Percentiles rank a stretch among this genome's conserved stretches.
phyloP scores from a whole-genome alignment of 1,140 invertebrate species.

The Bicyclus anynana region DNA sequence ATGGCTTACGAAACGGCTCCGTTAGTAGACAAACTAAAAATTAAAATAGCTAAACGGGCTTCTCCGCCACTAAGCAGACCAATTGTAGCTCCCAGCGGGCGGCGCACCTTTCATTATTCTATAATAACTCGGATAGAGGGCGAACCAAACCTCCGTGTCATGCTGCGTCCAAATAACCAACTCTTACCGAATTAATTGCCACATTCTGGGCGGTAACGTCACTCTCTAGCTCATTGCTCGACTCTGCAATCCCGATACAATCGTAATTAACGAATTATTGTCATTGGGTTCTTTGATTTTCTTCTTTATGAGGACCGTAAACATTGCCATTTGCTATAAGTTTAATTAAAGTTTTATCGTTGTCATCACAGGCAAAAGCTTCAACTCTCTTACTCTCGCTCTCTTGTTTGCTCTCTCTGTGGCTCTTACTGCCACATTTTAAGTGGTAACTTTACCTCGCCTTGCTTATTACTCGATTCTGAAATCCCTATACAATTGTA shows the following conservation, averaged over 20 bases:
- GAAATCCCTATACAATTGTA: too few species aligned
- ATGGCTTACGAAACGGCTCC: conserved; percentile 59
- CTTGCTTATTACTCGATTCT: too few species aligned
- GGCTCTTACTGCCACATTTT: too few species aligned
- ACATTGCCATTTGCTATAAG: not conserved
- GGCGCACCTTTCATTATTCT: conserved; percentile 72
- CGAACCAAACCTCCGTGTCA: conserved; percentile 56
- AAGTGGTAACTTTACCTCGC: too few species aligned
- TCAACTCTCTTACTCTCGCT: too few species aligned
- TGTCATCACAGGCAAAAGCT: too few species aligned
- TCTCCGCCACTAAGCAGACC: conserved; percentile 67
- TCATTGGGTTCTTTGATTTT: conserved; percentile 19
- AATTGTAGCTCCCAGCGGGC: conserved; percentile 72
- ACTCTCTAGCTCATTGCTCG: conserved; percentile 44
- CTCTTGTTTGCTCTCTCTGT: too few species aligned
- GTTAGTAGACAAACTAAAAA: conserved; percentile 75
- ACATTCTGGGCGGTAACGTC: conserved; percentile 66
- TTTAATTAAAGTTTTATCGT: too few species aligned
- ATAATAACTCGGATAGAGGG: conserved; percentile 69
- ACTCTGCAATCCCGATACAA: conserved; percentile 51
- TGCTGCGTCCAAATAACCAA: conserved; percentile 59
- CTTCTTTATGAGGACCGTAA: not conserved
- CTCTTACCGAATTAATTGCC: conserved; percentile 72
- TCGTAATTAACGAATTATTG: conserved; percentile 51
- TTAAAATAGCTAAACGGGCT: conserved; percentile 74